phyloP scores from a whole-genome alignment of 2,888 invertebrate species.

The Calameuta idolon region DNA sequence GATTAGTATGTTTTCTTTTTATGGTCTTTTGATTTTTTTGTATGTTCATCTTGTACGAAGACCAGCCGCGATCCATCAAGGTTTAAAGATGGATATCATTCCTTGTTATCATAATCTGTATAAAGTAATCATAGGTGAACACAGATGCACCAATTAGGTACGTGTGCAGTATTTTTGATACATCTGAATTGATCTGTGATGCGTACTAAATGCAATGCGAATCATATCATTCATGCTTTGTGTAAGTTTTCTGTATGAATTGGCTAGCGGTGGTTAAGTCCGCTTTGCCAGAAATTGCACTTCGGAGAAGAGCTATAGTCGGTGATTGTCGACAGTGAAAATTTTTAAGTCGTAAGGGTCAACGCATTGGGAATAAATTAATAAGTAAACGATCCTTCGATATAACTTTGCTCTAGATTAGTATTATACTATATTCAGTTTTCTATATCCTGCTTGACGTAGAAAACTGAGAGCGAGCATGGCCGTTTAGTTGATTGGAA shows the following conservation, averaged over 20 bases:
- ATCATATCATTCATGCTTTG: background rate
- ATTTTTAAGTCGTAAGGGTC: background rate
- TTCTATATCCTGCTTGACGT: background rate
- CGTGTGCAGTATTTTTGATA: slow-evolving; percentile 50
- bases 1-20: background rate
- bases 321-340: background rate
- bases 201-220: slow-evolving; percentile 20
- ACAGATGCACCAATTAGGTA: slow-evolving; percentile 35
- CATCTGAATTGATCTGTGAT: slow-evolving; percentile 48
- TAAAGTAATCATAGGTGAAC: slow-evolving; percentile 31
- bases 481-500: background rate
- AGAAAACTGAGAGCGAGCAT: background rate
- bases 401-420: background rate
- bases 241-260: background rate
- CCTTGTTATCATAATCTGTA: slow-evolving; percentile 4
- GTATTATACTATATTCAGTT: background rate
- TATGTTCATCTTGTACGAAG: background rate
- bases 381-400: background rate
- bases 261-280: background rate
- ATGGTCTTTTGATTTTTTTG: background rate
- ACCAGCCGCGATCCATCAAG: background rate
- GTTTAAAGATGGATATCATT: background rate
- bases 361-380: background rate
- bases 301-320: background rate
- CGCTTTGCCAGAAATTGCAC: background rate